Base-by-base conservation (phyloP, 1,140 invertebrate genomes). In the Leptinotarsa texana region DNA sequence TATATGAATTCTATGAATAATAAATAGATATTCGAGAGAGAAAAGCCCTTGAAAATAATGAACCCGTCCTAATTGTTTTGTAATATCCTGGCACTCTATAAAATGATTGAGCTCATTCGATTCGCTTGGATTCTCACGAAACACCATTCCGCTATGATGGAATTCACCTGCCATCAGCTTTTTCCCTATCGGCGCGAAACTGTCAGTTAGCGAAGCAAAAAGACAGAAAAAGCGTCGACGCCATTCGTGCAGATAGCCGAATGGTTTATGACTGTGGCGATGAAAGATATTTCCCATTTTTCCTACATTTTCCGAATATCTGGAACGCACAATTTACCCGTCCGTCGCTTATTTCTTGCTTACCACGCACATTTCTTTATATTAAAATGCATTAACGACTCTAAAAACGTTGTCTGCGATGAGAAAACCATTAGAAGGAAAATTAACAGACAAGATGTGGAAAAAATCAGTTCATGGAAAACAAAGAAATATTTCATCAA, bases 301-400 rank as follows among this genome's bases (percentile, higher is more conserved):
- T 66, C 63, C 63, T n/a, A 22, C 63, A 66, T 66, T 66, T 69
- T 66, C 75, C 63, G 75, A 76, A 62, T 76, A 76, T 76, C 75
- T 76, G 65, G 47, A 69, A 76, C 75, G 75, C 75, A 76, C 75
- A 76, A 76, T 76, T 76, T 76, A 76, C 73, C 75, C 69, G 66
- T n/a, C 57, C 66, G 65, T 68, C 75, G 51, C 63, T 76, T 76
- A 73, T 73, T 69, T 73, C 71, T 73, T 76, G 75, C 75, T 76
- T 73, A 76, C 75, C 66, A 69, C 65, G 75, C 75, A 76, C 75
- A 73, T 69, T 76, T 76, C 71, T 76, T 73, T 73, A 62, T 75
- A 66, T 76, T 73, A 61, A 76, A 69, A 47, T 76, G 66, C 75
- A 75, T 76, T 76, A 57, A 49, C 71, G 70, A 24, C 68, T 69